Evolutionary conservation across 2,113 vertebrate genomes (phyloP), one percentile per base, ranked within the genome.

Genomic region (Sarotherodon lohbergeri): DNA sequence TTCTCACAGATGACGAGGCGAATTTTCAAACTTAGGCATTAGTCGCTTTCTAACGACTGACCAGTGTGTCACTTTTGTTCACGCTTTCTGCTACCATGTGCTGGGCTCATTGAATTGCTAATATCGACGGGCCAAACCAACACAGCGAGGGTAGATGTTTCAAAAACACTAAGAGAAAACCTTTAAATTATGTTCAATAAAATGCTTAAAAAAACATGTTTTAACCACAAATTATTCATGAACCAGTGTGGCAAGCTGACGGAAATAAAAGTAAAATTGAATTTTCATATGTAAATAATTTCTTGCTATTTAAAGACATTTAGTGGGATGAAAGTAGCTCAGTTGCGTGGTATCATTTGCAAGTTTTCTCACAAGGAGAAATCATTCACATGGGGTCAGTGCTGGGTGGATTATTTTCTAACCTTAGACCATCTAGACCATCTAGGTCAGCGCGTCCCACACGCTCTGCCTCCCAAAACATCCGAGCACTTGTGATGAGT

Each of bases 1-100:
- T 48, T 90, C 90, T 81, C 83, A 73, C 84, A 71, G 59, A 90
- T 90, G 90, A 94, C 41, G 52, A 87, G 57, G 88, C 91, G 81
- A 85, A 90, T 88, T 68, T 34, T 81, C 27, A 1, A 55, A 86
- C 16, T 73, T 84, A n/a, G 68, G 19, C 63, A 55, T 83, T 48
- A 46, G 68, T 73, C 14, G 13, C 22, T 73, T 78, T 52, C 46
- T 52, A 78, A 78, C 10, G 29, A 13, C 43, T 78, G 73, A 78
- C 73, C 46, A 34, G 46, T 52, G 46, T 52, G 73, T 50, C 27
- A 34, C 73, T 78, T 78, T 78, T 78, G 73, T 52, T 78, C 46
- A 78, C 6, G 73, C 46, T 52, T 32, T 1, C 46, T 19, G 17
- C 46, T n/a, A n/a, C 16, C 43, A 4, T 52, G 46, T 9, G 73